Evolutionary conservation across 1,140 invertebrate species (phyloP), one percentile per base, ranked within the genome.

Genomic region (Atta texana): DNA sequence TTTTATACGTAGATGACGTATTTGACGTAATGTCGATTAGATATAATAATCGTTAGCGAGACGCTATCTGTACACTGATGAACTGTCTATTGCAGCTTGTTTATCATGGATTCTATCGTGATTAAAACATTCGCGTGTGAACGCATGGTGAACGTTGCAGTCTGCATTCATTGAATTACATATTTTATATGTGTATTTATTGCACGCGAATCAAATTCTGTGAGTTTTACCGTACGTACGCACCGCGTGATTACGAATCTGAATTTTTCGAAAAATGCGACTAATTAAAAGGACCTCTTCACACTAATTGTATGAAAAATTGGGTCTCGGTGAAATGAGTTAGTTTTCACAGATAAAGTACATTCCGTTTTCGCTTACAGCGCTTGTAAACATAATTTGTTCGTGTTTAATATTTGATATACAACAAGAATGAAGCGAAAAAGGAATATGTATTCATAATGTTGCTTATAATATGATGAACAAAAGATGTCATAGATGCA

Each of bases 21-120:
- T 21, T 71, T 81, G 34, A 59, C 66, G 66, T 59, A 49, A 59
- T 72, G 61, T 74, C 80, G 80, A 82, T 49, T 14, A 57, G 16
- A 59, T 39, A 72, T 39, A 51, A 72, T 55, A 51, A 72, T 55
- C 12, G 24, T 72, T 72, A 59, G 24, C 53, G 53, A 57, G 34
- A 44, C 53, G 24, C 16, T 51, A 57, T 78, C 44, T 16, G 44
- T 61, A 72, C 21, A 34, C 39, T 66, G 44, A 34, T 39, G 2
- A 31, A 18, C 68, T 49, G 31, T 28, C 39, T 31, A 28, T 44
- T n/a, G 18, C 66, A 18, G 53, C 66, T 81, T 71, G 55, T 55
- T 81, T 64, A 51, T 71, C 68, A 49, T 14, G 49, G 53, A 59
- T 61, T 34, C 18, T n/a, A 71, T 39, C n/a, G n/a, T 55, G 24